Percentiles rank a stretch among this genome's conserved stretches.
These are phyloP conservation scores for Nemoura dubitans DNA, from an alignment of 2,888 invertebrate genomes.

Conservation along the genomic window DNA sequence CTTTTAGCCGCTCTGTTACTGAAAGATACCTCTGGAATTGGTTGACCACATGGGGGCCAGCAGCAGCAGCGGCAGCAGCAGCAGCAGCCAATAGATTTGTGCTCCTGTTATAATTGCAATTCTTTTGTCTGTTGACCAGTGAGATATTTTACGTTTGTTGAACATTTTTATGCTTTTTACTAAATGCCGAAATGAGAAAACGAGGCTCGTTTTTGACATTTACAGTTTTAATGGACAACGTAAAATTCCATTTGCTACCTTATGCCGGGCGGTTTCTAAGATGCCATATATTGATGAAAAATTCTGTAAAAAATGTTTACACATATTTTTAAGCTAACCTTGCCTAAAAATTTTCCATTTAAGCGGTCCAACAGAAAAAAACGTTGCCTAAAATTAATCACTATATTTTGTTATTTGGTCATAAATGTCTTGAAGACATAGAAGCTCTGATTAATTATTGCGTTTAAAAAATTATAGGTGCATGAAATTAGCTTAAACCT, in stretches of 20 bases:
- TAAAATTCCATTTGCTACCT: neutral
- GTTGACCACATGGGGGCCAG: neutral
- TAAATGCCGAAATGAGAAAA: constrained; percentile 12
- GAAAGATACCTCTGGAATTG: neutral
- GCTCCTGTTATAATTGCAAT: neutral
- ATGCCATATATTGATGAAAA: neutral
- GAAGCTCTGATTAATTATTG: constrained; percentile 32
- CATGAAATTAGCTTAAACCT: constrained; percentile 36
- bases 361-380: neutral
- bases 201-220: neutral
- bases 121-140: neutral
- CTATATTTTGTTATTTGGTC: constrained; percentile 1
- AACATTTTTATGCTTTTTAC: constrained; percentile 7
- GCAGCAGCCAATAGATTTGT: neutral
- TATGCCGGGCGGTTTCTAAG: neutral
- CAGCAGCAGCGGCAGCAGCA: neutral
- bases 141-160: constrained; percentile 7
- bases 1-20: neutral
- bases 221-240: neutral
- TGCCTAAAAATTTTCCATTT: neutral
- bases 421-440: constrained; percentile 10
- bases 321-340: neutral
- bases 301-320: neutral
- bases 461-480: constrained; percentile 7
- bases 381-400: neutral